Evolutionary conservation across 1,140 invertebrate species (phyloP).

Genomic region (Anadara kagoshimensis): DNA sequence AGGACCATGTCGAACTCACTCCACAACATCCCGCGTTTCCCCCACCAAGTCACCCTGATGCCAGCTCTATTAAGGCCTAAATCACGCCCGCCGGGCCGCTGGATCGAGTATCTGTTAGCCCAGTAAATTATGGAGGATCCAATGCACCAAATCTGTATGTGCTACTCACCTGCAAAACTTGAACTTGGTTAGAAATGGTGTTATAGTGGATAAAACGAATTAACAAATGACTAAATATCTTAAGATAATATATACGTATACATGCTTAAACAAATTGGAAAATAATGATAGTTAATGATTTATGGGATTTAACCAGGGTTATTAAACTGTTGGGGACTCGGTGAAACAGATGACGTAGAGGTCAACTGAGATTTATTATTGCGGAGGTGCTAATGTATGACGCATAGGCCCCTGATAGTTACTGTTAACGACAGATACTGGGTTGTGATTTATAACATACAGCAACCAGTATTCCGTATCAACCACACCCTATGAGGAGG

Average conservation of each 20-base stretch:
- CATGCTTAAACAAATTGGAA: too few relatives aligned
- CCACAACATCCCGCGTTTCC: slow-evolving; percentile 3
- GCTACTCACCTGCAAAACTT: too few relatives aligned
- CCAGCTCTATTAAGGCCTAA: background rate
- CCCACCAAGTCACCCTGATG: background rate
- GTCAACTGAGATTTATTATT: too few relatives aligned
- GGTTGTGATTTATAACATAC: too few relatives aligned
- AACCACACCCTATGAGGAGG: background rate
- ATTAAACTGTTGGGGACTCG: too few relatives aligned
- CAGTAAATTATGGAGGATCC: background rate
- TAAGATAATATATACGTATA: too few relatives aligned
- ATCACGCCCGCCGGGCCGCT: background rate
- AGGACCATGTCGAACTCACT: background rate
- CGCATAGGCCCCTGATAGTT: background rate
- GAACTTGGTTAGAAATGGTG: background rate
- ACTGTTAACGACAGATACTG: background rate
- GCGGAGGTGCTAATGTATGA: too few relatives aligned
- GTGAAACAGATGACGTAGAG: too few relatives aligned
- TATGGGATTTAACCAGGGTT: too few relatives aligned
- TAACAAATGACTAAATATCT: too few relatives aligned
- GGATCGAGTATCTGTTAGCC: background rate
- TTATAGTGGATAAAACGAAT: too few relatives aligned
- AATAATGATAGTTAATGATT: too few relatives aligned
- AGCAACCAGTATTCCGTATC: slow-evolving; percentile 2
- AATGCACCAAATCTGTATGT: background rate